Conservation (phyloP, 2,888 invertebrate genomes). For the Sesia apiformis region DNA sequence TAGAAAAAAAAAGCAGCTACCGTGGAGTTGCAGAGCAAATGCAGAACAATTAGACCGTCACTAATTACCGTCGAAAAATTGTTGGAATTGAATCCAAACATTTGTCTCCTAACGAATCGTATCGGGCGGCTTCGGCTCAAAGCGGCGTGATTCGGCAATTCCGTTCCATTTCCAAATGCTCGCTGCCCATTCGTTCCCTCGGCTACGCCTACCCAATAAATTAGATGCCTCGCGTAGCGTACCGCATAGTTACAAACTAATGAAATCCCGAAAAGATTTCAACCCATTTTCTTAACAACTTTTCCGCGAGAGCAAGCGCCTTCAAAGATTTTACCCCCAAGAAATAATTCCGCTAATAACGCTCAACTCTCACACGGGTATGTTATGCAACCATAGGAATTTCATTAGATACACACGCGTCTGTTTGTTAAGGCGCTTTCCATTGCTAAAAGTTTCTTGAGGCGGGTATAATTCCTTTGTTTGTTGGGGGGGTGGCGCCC, state of each 20-base stretch:
- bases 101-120: conserved; percentile 74
- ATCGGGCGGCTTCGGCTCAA: conserved; percentile 62
- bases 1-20: conserved; percentile 41
- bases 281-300: conserved; percentile 74
- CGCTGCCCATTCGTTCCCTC: conserved; percentile 70
- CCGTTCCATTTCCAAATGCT: conserved; percentile 62
- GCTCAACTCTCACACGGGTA: conserved; percentile 63
- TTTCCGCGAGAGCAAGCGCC: conserved; percentile 72
- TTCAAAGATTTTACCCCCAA: conserved; percentile 69
- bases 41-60: conserved; percentile 58
- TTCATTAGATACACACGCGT: conserved; percentile 75
- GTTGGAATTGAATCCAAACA: conserved; percentile 70
- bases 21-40: conserved; percentile 46
- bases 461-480: conserved; percentile 76
- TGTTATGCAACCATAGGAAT: conserved; percentile 75
- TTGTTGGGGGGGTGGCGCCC: conserved; percentile 65
- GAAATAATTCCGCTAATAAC: conserved; percentile 73
- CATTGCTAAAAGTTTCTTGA: conserved; percentile 76
- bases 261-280: conserved; percentile 70
- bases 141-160: conserved; percentile 71
- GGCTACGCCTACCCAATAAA: conserved; percentile 73
- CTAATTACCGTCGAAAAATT: conserved; percentile 60
- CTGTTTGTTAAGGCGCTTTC: conserved; percentile 75
- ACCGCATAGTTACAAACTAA: conserved; percentile 72
- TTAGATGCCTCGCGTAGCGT: conserved; percentile 65